These are phyloP conservation scores for Ctenoplectra terminalis DNA, from an alignment of 1,140 invertebrate species.

Conservation along the genomic window DNA sequence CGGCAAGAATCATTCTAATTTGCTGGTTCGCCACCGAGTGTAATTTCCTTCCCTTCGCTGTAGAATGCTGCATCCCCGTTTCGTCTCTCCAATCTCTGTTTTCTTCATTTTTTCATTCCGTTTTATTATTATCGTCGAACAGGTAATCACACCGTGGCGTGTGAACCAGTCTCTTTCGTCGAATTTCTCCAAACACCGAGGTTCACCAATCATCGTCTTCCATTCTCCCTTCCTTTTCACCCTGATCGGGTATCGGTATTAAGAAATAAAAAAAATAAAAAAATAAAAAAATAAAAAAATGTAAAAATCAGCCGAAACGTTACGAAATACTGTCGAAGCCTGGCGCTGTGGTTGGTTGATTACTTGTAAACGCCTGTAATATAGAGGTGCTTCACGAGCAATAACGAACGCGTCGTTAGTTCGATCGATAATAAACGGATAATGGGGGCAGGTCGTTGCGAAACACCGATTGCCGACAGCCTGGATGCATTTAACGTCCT, in stretches of 20 bases:
- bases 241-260: not conserved
- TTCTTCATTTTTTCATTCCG: not conserved
- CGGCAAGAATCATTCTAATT: slow-evolving; percentile 50
- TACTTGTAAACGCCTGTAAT: not conserved
- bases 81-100: no score
- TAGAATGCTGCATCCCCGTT: not conserved
- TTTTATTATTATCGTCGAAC: slow-evolving; percentile 16
- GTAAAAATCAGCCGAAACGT: not conserved
- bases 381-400: not conserved
- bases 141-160: not conserved
- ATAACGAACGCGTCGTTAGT: slow-evolving; percentile 16
- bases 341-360: not conserved
- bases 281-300: not conserved
- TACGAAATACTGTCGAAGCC: not conserved
- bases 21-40: slow-evolving; percentile 28
- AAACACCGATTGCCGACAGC: slow-evolving; percentile 42
- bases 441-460: slow-evolving; percentile 45
- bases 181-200: not conserved
- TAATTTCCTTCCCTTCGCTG: slow-evolving; percentile 50
- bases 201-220: no score
- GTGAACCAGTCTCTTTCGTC: not conserved
- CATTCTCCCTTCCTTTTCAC: no score
- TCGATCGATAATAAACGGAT: not conserved
- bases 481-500: slow-evolving; percentile 67
- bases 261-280: not conserved